Evolutionary conservation across 2,888 invertebrate species (phyloP).

Genomic region (Gonocerus acuteangulatus): DNA sequence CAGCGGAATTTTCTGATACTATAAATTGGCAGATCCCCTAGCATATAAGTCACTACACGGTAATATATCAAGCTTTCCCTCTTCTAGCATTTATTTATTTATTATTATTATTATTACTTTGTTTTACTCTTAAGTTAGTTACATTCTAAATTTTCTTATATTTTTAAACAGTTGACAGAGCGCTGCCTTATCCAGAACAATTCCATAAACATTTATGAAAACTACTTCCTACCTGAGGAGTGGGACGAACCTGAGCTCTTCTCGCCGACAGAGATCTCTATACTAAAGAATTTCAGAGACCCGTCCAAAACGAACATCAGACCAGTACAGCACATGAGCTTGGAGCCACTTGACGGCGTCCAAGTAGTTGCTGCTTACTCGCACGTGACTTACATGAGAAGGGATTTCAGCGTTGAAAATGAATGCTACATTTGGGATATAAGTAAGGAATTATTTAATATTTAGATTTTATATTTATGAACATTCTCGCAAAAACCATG

Average conservation of each 20-base stretch:
- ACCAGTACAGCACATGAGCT: slow-evolving; percentile 53
- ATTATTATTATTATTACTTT: no score
- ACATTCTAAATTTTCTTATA: no score
- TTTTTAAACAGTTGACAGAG: slow-evolving; percentile 21
- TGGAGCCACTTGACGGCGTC: slow-evolving; percentile 80
- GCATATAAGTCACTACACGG: no score
- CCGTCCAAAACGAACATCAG: neutral
- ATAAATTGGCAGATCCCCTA: no score
- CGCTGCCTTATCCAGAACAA: slow-evolving; percentile 29
- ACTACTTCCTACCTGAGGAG: slow-evolving; percentile 25
- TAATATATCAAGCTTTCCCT: no score
- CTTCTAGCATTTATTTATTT: no score
- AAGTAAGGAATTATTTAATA: slow-evolving; percentile 48
- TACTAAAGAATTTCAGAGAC: neutral
- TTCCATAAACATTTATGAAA: slow-evolving; percentile 29
- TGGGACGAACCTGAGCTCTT: slow-evolving; percentile 17
- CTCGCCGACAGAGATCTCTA: neutral
- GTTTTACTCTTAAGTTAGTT: no score
- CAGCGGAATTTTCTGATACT: no score
- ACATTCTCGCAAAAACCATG: neutral
- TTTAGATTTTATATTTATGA: neutral
- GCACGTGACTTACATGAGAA: slow-evolving; percentile 65
- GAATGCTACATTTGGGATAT: slow-evolving; percentile 89
- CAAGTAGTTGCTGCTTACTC: slow-evolving; percentile 80
- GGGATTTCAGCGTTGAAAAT: slow-evolving; percentile 55